phyloP scores from a whole-genome alignment of 1,140 invertebrate genomes.

The Euura saliciscinereae region DNA sequence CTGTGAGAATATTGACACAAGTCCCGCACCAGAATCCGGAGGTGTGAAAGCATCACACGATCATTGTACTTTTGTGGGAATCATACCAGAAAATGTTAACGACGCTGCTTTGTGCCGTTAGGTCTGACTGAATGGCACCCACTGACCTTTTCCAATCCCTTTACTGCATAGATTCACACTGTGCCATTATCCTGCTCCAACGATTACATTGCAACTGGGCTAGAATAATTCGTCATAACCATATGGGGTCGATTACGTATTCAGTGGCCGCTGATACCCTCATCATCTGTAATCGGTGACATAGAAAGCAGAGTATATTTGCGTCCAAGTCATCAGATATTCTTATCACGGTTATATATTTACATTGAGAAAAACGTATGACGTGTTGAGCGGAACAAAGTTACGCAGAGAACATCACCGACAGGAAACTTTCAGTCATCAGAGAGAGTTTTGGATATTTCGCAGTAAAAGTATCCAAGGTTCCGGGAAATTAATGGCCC shows the following conservation, averaged over 20 bases:
- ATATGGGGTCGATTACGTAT: neutral
- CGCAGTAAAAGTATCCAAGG: too few species aligned
- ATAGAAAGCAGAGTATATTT: neutral
- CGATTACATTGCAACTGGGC: neutral
- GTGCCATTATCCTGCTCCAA: neutral
- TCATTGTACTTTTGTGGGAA: neutral
- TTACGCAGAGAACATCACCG: too few species aligned
- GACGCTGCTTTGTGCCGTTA: neutral
- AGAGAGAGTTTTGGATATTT: too few species aligned
- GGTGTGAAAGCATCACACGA: neutral
- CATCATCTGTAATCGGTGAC: neutral
- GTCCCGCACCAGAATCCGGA: neutral
- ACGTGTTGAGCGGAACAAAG: too few species aligned
- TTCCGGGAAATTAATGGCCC: too few species aligned
- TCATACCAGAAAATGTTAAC: conserved; percentile 12
- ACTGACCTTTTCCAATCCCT: neutral
- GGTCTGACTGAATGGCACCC: conserved; percentile 4
- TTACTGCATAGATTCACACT: neutral
- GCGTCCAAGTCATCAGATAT: too few species aligned
- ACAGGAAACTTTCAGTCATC: too few species aligned
- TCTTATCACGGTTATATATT: too few species aligned
- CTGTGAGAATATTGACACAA: neutral
- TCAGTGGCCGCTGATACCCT: neutral
- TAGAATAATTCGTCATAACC: neutral
- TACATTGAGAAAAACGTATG: too few species aligned